Conservation (phyloP, 53 echinoderm and acorn worm genomes). For the Holothuria leucospilota region DNA sequence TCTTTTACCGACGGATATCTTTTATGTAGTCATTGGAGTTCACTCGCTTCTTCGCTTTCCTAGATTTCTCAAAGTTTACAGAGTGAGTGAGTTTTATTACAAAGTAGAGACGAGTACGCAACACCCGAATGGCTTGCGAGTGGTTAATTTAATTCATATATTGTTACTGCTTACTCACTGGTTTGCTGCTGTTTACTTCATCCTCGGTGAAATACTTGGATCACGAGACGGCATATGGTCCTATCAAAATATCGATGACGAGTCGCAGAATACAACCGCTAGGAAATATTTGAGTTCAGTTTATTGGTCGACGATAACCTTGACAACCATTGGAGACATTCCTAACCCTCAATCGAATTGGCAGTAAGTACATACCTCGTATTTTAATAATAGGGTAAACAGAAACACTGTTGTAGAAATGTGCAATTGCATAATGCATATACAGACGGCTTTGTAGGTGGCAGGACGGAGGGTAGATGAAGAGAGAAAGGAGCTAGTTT, state of each 20-base stretch:
- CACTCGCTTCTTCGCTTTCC: constrained; percentile 80
- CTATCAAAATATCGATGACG: constrained; percentile 58
- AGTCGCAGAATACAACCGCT: constrained; percentile 60
- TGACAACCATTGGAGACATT: constrained; percentile 91
- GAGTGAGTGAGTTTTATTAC: constrained; percentile 66
- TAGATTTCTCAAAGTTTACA: constrained; percentile 77
- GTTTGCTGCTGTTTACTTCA: constrained; percentile 81
- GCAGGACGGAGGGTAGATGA: no score
- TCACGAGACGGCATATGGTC: constrained; percentile 72
- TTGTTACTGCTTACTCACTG: constrained; percentile 85
- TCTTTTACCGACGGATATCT: constrained; percentile 75
- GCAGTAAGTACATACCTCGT: constrained; percentile 72
- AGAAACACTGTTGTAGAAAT: no score
- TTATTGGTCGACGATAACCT: constrained; percentile 91
- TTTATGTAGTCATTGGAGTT: constrained; percentile 68
- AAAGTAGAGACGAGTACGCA: constrained; percentile 74
- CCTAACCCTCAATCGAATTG: constrained; percentile 70
- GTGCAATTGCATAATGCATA: no score
- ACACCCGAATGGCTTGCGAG: constrained; percentile 77
- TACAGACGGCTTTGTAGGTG: no score
- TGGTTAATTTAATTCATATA: constrained; percentile 75
- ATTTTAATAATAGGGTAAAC: neutral
- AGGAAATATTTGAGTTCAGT: constrained; percentile 82
- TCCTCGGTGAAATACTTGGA: constrained; percentile 71
- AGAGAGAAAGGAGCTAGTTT: no score